Percentiles rank a stretch among this genome's conserved stretches.
Conservation (phyloP, 2,888 invertebrate species). For the Epistrophe eligans region DNA sequence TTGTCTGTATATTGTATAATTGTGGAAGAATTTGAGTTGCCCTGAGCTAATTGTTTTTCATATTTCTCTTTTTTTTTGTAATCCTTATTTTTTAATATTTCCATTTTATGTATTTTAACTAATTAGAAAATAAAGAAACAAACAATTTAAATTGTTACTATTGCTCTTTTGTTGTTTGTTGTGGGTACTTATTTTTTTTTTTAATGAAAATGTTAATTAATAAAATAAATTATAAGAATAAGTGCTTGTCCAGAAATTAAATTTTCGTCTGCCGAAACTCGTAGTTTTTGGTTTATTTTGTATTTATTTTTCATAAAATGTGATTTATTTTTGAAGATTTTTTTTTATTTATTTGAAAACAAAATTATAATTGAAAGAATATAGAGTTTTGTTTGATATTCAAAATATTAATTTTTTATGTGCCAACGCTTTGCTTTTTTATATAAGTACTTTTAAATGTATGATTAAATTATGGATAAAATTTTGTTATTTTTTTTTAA, state of each 20-base stretch:
- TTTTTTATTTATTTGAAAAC: constrained; percentile 4
- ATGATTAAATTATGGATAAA: constrained; percentile 68
- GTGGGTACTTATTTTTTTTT: constrained; percentile 25
- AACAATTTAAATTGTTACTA: constrained; percentile 53
- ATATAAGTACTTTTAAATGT: constrained; percentile 55
- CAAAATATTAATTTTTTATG: constrained; percentile 60
- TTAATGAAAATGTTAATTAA: constrained; percentile 37
- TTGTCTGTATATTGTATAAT: constrained; percentile 76
- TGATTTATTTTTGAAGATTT: constrained; percentile 34
- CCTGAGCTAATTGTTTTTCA: constrained; percentile 83
- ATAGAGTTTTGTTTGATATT: constrained; percentile 30
- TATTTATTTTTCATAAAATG: constrained; percentile 18
- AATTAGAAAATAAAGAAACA: constrained; percentile 64
- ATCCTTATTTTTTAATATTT: constrained; percentile 55
- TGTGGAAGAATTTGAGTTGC: constrained; percentile 84
- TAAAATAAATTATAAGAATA: constrained; percentile 40
- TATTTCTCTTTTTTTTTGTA: constrained; percentile 70
- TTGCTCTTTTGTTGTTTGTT: constrained; percentile 66
- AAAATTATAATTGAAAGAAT: constrained; percentile 52
- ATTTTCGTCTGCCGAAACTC: constrained; percentile 76
- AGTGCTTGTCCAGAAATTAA: constrained; percentile 66
- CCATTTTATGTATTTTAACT: constrained; percentile 60
- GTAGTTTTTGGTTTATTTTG: constrained; percentile 45
- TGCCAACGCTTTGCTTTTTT: constrained; percentile 71
- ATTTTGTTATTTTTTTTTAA: constrained; percentile 38